Evolutionary conservation across 2,797 vertebrate species (phyloP).

Genomic region (Microchirus variegatus): DNA sequence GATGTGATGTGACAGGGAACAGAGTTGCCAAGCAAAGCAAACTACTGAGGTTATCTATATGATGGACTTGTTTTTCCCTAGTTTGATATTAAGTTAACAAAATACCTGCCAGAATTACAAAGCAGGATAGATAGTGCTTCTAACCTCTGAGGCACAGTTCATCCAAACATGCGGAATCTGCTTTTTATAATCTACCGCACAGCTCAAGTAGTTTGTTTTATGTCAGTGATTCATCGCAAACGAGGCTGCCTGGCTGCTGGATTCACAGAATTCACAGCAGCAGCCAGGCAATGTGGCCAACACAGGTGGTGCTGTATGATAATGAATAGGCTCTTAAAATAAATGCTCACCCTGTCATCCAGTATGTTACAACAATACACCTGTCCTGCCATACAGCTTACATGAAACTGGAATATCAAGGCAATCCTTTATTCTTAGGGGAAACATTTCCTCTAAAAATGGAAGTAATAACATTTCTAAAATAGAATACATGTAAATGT

Average conservation of each 20-base stretch:
- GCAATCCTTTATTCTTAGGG: too few relatives aligned
- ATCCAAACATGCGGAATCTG: neutral
- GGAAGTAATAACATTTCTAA: too few relatives aligned
- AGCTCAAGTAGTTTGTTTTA: neutral
- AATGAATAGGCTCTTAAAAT: constrained; percentile 24
- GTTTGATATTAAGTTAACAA: constrained; percentile 49
- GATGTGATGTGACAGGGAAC: constrained; percentile 44
- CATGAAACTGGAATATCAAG: neutral
- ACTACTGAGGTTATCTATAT: constrained; percentile 4
- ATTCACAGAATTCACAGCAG: constrained; percentile 9
- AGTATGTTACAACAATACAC: constrained; percentile 9
- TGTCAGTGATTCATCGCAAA: constrained; percentile 5
- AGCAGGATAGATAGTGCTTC: constrained; percentile 27
- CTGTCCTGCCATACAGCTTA: neutral
- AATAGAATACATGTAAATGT: too few relatives aligned
- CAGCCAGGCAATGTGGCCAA: constrained; percentile 30
- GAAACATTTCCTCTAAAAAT: too few relatives aligned
- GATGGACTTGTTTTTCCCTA: constrained; percentile 11
- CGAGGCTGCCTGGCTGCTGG: constrained; percentile 13
- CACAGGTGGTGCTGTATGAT: constrained; percentile 50
- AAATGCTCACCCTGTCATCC: constrained; percentile 15
- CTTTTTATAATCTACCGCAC: neutral
- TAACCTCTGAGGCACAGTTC: constrained; percentile 33
- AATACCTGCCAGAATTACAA: constrained; percentile 44
- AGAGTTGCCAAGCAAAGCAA: constrained; percentile 20